Base-by-base conservation (phyloP, 1,140 invertebrate species). In the Trypoxylus dichotomus region DNA sequence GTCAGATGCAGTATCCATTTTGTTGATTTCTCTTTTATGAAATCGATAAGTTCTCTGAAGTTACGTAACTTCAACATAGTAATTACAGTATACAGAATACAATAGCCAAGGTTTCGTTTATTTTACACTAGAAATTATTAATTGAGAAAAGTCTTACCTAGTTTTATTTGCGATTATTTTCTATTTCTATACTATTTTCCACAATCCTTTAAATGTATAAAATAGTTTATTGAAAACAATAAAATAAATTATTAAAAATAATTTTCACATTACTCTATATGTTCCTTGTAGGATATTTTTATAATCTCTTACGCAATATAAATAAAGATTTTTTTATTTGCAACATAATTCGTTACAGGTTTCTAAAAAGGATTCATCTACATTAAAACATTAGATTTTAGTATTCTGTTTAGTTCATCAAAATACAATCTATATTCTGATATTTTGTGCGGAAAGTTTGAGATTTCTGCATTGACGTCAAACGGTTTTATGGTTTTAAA, bases 311-410 rank as follows among this genome's bases (percentile, higher is more conserved):
- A n/a, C 11, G 43, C 15, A 47, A 47, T 41, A 41, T 41, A 41
- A 11, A 41, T 41, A 41, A 41, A 41, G 3, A 11, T 6, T 41
- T 41, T 11, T 41, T 11, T 41, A 11, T 47, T 47, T 7, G 29
- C 42, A 24, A 63, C 13, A 21, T 63, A 27, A 10, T 19, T 63
- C 19, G 6, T 1, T 63, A 24, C 5, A 21, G 3, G 19, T 63
- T 19, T 63, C 19, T 6, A 63, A 63, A 6, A 5, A 25, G 19
- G 10, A 63, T 63, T 47, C 43, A 25, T 58, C 54, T 63, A 63
- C 24, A 63, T 63, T 63, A 63, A 21, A 63, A 63, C 21, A 24
- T 21, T 63, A 63, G 19, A 63, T 63, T 63, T 63, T 63, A 63
- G 60, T 63, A 63, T 63, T 63, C 24, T 63, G 60, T 63, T 24